Base-by-base conservation (phyloP, 2,113 vertebrate genomes). In the Caranx ignobilis region DNA sequence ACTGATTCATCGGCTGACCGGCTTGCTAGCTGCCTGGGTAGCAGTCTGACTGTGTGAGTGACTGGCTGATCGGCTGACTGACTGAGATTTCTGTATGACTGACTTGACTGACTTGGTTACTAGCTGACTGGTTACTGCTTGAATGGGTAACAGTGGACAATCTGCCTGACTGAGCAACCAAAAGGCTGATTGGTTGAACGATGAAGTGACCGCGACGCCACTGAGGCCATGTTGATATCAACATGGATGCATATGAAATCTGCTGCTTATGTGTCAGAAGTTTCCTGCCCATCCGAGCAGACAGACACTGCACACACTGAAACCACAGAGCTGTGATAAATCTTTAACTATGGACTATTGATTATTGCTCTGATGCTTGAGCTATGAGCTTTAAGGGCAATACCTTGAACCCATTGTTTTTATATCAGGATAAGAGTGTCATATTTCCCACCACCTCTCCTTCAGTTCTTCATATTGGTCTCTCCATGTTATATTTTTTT, bases 1-100 rank as follows among this genome's bases (percentile, higher is more conserved):
- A 66, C 73, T 88, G 82, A 15, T 81, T 84, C 54, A 77, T 54
- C 79, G 83, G 57, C 73, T 79, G 75, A 60, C 62, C 64, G 77
- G 65, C 68, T 75, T 55, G 16, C 63, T 81, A 50, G 61, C 75
- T 82, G 82, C 47, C 69, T 43, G 15, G 47, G 18, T 57, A 45
- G 47, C 60, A 71, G 62, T 56, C 55, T 80, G 77, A 62, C 35
- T 52, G 32, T 50, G 9, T 57, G 32, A 57, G 9, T 57, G 15
- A 56, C 94, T 94, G 92, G 35, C 8, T 71, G 31, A 35, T 2
- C 56, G 21, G 11, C 47, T 68, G 7, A 9, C 37, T 67, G 5
- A 16, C 21, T 59, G 26, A 67, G 45, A 54, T 15, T 32, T 47
- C 34, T 55, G 37, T 26, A 26, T 66, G 57, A 47, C 56, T 52